Base-by-base conservation (phyloP, 2,113 vertebrate genomes). In the Gymnorhina tibicen region DNA sequence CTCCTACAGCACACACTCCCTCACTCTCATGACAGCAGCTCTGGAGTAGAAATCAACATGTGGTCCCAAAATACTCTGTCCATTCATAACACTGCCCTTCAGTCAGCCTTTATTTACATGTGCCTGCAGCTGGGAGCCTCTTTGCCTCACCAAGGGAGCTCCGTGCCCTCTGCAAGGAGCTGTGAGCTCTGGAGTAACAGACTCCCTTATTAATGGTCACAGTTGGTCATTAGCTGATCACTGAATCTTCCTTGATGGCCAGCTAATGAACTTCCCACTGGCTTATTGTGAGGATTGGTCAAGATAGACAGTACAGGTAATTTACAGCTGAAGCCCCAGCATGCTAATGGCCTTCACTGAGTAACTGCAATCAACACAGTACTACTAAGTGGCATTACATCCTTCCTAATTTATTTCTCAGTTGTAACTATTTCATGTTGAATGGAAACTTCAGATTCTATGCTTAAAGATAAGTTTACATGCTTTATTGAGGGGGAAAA, bases 221-320 rank as follows among this genome's bases (percentile, higher is more conserved):
- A 49, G 85, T 3, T 42, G 64, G 83, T 82, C 74, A 91, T 95
- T 82, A 91, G 21, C 22, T 91, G 75, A 19, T 56, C 74, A 46
- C 63, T 90, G 80, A 83, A 81, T 91, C 77, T 87, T 82, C 69
- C 70, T 53, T 69, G 63, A 69, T 93, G 90, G 91, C 82, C 77
- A 42, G 81, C 46, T 91, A 97, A 97, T 95, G 90, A 95, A 86
- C 32, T 91, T 92, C 91, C 42, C 55, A 73, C 60, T 76, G 92
- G 21, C 77, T 97, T 91, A 15, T 80, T 75, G 78, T 60, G 75
- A 93, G 93, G 58, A 68, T 33, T 96, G 91, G 39, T 84, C 85
- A 44, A 88, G 28, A 75, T 50, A 87, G 80, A 68, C 47, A 55
- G 16, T 66, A 32, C 62, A 78, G 89, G 76, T 95, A 95, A 94